These are phyloP conservation scores for Simalia tracyae DNA, from an alignment of 2,797 vertebrate species.

Conservation along the genomic window DNA sequence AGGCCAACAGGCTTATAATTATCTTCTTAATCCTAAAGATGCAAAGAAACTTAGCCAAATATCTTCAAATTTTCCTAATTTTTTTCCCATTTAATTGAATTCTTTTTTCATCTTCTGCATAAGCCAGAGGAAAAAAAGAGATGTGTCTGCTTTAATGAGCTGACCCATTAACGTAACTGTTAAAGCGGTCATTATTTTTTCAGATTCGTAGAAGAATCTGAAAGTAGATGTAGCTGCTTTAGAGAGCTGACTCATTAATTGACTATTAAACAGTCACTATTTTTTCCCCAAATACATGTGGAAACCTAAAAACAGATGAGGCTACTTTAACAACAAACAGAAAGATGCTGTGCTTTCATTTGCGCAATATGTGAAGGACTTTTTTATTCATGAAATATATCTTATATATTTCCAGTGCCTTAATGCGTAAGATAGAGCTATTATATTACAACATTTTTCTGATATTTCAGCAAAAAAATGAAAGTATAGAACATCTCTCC, in stretches of 20 bases:
- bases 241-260: not conserved
- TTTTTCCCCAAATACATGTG: not conserved
- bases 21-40: not conserved
- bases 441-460: slow-evolving; percentile 90
- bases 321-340: not conserved
- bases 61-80: not conserved
- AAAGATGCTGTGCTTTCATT: not conserved
- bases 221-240: not conserved
- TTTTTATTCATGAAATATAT: not conserved
- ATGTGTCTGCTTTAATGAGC: not conserved
- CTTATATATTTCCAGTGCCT: slow-evolving; percentile 6
- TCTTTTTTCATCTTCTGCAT: not conserved
- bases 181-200: not conserved
- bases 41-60: not conserved
- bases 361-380: not conserved
- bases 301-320: not conserved
- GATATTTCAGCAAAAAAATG: slow-evolving; percentile 92
- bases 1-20: not conserved
- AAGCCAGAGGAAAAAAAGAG: not conserved
- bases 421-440: slow-evolving; percentile 95
- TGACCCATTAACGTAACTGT: not conserved
- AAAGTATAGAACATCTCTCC: slow-evolving; percentile 99
- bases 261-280: not conserved
- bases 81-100: not conserved
- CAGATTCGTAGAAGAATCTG: not conserved